Evolutionary conservation across 2,113 vertebrate genomes (phyloP), one percentile per base, ranked within the genome.

Genomic region (Balaeniceps rex): DNA sequence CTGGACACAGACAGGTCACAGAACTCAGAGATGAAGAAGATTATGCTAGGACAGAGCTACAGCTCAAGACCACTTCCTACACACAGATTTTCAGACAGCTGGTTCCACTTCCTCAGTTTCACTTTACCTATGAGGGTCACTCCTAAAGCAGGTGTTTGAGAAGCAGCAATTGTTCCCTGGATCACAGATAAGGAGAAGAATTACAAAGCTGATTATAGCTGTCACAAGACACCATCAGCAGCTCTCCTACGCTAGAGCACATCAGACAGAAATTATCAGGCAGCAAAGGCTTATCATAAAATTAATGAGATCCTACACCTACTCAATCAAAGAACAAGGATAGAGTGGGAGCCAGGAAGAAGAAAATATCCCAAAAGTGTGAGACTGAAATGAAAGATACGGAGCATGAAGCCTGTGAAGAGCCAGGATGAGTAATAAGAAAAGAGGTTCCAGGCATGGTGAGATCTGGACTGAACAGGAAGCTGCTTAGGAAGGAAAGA

Each of bases 171-270:
- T 76, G 85, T n/a, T 89, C 49, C 70, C 71, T 51, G 75, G 74
- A 93, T 94, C 58, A 79, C 65, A 93, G 89, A 91, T 47, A 91
- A 89, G 44, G 31, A 86, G 66, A 63, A 83, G 34, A 74, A 71
- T 71, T 57, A 84, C 28, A 84, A 52, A 92, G 46, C 51, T 76
- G 58, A 70, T 89, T 61, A 82, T 12, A 66, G 57, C 61, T 91
- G 95, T 89, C 93, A 89, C 77, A 87, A 76, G 81, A 92, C 77
- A 90, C n/a, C 36, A 92, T 72, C 90, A 93, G 83, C 61, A 91
- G 66, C 52, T 91, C 70, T 87, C 61, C 81, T 54, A 87, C 70
- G 60, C 65, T 36, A 69, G 7, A 87, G 81, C 57, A 82, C 58
- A 91, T 64, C 70, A 94, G 86, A 94, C 69, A 61, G 75, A 94